phyloP scores from a whole-genome alignment of 2,113 vertebrate genomes.

The Sceloporus undulatus region DNA sequence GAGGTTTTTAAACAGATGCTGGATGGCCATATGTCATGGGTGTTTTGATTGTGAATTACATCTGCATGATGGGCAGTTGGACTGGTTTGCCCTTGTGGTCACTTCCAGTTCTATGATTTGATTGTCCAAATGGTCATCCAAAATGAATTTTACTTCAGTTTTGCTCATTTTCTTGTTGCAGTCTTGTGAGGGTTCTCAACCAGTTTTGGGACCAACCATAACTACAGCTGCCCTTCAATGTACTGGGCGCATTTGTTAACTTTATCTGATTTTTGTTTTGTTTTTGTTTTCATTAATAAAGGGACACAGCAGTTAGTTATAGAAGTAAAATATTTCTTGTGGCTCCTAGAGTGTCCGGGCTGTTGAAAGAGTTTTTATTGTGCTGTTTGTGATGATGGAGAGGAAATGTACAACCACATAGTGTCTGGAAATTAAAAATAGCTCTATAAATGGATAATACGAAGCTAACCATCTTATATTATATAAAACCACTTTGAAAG shows the following conservation, averaged over 20 bases:
- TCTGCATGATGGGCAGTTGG: no score
- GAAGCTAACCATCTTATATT: constrained; percentile 32
- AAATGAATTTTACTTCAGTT: constrained; percentile 20
- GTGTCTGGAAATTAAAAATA: constrained; percentile 56
- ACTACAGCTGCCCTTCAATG: background rate
- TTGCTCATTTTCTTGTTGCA: background rate
- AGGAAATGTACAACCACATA: constrained; percentile 34
- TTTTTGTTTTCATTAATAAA: constrained; percentile 8
- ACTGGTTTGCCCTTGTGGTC: no score
- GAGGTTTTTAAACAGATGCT: no score
- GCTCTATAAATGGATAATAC: constrained; percentile 45
- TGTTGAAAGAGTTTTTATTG: constrained; percentile 52
- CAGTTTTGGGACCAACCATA: constrained; percentile 49
- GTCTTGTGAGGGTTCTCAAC: constrained; percentile 44
- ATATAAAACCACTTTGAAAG: constrained; percentile 41
- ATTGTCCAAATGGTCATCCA: background rate
- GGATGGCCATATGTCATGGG: no score
- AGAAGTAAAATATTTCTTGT: constrained; percentile 46
- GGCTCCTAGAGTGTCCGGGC: constrained; percentile 53
- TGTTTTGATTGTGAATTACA: no score
- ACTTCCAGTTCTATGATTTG: no score
- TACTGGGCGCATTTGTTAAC: constrained; percentile 53
- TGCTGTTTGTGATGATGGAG: constrained; percentile 43
- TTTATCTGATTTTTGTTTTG: constrained; percentile 52
- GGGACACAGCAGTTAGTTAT: constrained; percentile 56